Percentiles rank a stretch among this genome's conserved stretches.
These are phyloP conservation scores for Bugula neritina DNA, from an alignment of 2,888 invertebrate genomes.

Conservation along the genomic window DNA sequence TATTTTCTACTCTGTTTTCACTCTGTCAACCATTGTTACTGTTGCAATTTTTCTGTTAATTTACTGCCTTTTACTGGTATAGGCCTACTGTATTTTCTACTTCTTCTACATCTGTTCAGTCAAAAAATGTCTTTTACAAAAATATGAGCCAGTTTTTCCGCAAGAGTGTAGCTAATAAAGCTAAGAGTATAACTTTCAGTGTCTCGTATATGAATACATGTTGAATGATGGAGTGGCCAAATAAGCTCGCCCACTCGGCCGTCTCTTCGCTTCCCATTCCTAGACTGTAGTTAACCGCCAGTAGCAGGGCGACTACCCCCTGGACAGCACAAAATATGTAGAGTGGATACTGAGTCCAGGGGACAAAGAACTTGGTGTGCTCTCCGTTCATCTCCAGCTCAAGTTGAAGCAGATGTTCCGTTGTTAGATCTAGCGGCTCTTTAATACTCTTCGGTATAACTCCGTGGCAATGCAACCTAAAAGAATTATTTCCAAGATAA, in stretches of 20 bases:
- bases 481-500: too few relatives aligned
- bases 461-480: slow-evolving; percentile 20
- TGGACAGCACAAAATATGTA: slow-evolving; percentile 10
- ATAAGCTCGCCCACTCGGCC: slow-evolving; percentile 7
- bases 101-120: too few relatives aligned
- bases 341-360: slow-evolving; percentile 12
- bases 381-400: slow-evolving; percentile 27
- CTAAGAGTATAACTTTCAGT: not conserved
- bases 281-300: slow-evolving; percentile 10
- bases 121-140: too few relatives aligned
- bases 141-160: slow-evolving; percentile 20
- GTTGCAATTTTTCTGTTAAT: too few relatives aligned
- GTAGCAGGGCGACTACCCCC: not conserved
- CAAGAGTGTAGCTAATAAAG: not conserved
- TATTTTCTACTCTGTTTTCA: too few relatives aligned
- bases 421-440: slow-evolving; percentile 19
- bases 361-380: slow-evolving; percentile 27
- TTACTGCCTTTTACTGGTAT: too few relatives aligned
- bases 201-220: slow-evolving; percentile 12
- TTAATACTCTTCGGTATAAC: slow-evolving; percentile 13
- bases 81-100: too few relatives aligned
- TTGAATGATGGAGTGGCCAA: slow-evolving; percentile 14
- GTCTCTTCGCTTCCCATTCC: slow-evolving; percentile 4
- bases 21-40: too few relatives aligned
- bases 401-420: slow-evolving; percentile 25